Evolutionary conservation across 1,140 invertebrate species (phyloP).

Genomic region (Trichogramma pretiosum): DNA sequence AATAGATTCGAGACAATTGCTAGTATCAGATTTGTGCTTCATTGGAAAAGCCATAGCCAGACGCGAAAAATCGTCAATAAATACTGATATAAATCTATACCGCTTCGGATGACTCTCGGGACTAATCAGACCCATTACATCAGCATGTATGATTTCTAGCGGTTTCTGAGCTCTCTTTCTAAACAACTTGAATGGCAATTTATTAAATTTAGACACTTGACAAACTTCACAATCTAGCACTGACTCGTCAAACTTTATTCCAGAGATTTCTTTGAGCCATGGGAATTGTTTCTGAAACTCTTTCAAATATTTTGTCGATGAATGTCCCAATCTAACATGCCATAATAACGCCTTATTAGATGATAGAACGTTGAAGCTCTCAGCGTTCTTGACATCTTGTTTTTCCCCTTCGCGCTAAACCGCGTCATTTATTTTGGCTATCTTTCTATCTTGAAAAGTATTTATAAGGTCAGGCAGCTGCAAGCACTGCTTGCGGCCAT

Average conservation of each 20-base stretch:
- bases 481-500: background rate
- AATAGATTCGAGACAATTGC: slow-evolving; percentile 12
- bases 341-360: slow-evolving; percentile 20
- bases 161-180: slow-evolving; percentile 15
- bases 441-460: slow-evolving; percentile 4
- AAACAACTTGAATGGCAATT: slow-evolving; percentile 14
- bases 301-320: slow-evolving; percentile 17
- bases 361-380: no score
- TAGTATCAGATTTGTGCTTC: slow-evolving; percentile 14
- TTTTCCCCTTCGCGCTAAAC: slow-evolving; percentile 9
- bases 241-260: slow-evolving; percentile 16
- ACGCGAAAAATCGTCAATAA: slow-evolving; percentile 19
- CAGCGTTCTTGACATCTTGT: slow-evolving; percentile 11
- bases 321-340: slow-evolving; percentile 21
- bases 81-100: slow-evolving; percentile 20
- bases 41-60: slow-evolving; percentile 18
- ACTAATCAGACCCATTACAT: slow-evolving; percentile 13
- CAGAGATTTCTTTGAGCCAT: slow-evolving; percentile 10
- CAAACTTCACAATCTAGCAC: slow-evolving; percentile 21
- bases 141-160: slow-evolving; percentile 14
- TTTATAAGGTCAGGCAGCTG: slow-evolving; percentile 7
- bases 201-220: slow-evolving; percentile 18
- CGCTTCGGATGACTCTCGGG: slow-evolving; percentile 12
- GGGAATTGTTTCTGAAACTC: slow-evolving; percentile 18
- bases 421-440: slow-evolving; percentile 8